Percentiles rank a stretch among this genome's conserved stretches.
phyloP scores from a whole-genome alignment of 1,140 invertebrate genomes.

The Thalassaphorura encarpata region DNA sequence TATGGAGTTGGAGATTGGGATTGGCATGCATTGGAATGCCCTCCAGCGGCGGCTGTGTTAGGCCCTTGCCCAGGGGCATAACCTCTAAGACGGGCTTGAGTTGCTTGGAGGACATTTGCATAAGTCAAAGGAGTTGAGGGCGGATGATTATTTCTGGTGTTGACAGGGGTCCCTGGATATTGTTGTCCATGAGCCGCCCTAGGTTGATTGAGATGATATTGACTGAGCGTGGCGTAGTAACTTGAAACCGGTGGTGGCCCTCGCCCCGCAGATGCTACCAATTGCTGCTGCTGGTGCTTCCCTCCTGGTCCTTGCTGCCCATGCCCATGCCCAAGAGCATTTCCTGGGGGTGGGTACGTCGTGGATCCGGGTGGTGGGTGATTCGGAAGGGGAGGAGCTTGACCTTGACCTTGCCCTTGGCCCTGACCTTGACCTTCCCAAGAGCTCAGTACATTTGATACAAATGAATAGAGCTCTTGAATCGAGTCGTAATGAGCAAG shows the following conservation, averaged over 20 bases:
- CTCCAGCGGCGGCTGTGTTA: no score
- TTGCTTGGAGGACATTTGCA: not conserved
- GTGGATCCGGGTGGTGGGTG: conserved; percentile 8
- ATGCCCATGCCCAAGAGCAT: not conserved
- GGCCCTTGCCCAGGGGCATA: no score
- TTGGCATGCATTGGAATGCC: no score
- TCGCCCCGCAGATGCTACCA: not conserved
- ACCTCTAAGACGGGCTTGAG: not conserved
- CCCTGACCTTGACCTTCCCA: conserved; percentile 28
- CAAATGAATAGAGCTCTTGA: conserved; percentile 32
- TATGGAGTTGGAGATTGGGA: no score
- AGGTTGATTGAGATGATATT: not conserved
- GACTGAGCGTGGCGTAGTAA: not conserved
- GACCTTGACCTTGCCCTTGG: not conserved
- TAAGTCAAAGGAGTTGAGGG: not conserved
- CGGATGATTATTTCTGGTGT: no score
- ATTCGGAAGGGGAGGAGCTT: not conserved
- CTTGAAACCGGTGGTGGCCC: not conserved
- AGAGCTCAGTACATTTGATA: conserved; percentile 30
- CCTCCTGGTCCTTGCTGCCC: no score
- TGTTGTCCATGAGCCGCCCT: not conserved
- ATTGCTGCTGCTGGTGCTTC: no score
- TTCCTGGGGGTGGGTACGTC: not conserved
- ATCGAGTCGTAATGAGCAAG: conserved; percentile 31
- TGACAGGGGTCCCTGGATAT: no score